Evolutionary conservation across 2,888 invertebrate species (phyloP), one percentile per base, ranked within the genome.

Genomic region (Amblyjoppa fuscipennis): DNA sequence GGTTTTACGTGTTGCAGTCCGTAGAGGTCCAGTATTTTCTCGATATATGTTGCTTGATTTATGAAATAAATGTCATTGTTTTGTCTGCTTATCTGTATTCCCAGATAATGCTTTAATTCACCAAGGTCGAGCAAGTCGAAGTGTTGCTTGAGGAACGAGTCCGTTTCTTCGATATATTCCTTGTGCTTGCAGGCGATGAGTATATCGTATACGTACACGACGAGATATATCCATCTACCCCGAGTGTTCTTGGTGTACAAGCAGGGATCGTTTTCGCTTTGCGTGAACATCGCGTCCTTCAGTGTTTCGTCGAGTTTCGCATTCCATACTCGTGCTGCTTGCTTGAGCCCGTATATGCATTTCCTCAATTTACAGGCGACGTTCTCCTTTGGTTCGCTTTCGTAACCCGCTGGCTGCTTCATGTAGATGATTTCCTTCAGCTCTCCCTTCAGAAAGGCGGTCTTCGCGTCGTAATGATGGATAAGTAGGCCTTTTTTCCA

Each of bases 331-430:
- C 90, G 80, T 34, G 90, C 89, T 64, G 89, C 86, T 79, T 91
- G 90, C 69, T 90, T 91, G 1, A 91, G 83, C n/a, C 91, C 91
- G 88, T 92, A 91, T 28, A 91, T 68, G 66, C 79, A 73, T 79
- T 84, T 88, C 31, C 79, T 84, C 25, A 90, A 77, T 68, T 71
- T 80, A 81, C 88, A 88, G 31, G 85, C 87, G 38, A 83, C 56
- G 64, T 86, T 69, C 49, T 20, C 20, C 20, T 20, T 20, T 20
- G 20, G 20, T 20, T 20, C 20, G 20, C 20, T 20, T 20, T 20
- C 71, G 75, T 83, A 88, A 66, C 89, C 88, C 64, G 83, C 56
- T 56, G 89, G 88, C 69, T 85, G 84, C n/a, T 78, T 80, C 88
- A 89, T 89, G 34, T 85, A 90, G 1, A 90, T 81, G 28, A 59